Conservation (phyloP, 2,888 invertebrate genomes). For the Spisula subtruncata region DNA sequence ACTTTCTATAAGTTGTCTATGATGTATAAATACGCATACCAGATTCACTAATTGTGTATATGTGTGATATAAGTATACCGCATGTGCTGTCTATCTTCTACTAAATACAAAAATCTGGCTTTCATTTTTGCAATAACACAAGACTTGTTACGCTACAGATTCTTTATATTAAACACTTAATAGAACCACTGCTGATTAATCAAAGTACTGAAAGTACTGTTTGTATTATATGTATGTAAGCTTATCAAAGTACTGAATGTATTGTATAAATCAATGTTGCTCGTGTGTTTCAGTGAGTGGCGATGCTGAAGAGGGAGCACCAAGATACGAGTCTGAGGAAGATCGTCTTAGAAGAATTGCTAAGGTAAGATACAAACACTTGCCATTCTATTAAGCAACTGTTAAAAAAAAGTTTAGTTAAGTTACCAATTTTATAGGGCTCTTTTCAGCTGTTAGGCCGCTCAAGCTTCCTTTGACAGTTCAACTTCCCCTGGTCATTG, state of each 20-base stretch:
- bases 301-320: constrained; percentile 57
- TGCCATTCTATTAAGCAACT: background rate
- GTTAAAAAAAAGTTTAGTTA: background rate
- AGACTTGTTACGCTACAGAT: background rate
- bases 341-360: constrained; percentile 36
- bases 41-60: background rate
- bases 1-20: background rate
- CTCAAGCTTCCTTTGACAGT: too few species aligned
- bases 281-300: constrained; percentile 61
- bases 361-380: constrained; percentile 30
- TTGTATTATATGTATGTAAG: background rate
- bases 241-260: background rate
- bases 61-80: background rate
- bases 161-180: constrained; percentile 2
- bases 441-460: too few species aligned
- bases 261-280: background rate
- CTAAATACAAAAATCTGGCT: background rate
- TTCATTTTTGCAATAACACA: background rate
- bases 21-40: background rate
- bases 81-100: background rate
- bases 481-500: too few species aligned
- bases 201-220: background rate
- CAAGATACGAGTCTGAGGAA: constrained; percentile 34
- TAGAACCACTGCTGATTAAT: background rate
- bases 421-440: too few species aligned